Evolutionary conservation across 2,113 vertebrate genomes (phyloP), one percentile per base, ranked within the genome.

Genomic region (Gorilla gorilla): DNA sequence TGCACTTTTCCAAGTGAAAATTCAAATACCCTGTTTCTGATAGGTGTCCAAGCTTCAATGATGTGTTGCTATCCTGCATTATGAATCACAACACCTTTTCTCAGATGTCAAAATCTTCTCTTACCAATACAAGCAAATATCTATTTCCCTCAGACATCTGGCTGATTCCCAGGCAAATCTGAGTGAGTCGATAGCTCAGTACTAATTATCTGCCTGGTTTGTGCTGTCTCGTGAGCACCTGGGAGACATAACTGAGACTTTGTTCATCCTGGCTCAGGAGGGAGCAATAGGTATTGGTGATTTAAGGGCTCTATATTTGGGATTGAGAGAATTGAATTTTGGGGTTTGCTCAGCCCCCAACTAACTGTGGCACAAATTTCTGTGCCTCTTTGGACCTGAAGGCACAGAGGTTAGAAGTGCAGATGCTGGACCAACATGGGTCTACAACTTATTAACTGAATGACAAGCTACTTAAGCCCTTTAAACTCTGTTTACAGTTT

Each of bases 171-270:
- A 66, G 16, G 30, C 23, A 43, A 43, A 30, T 20, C 2, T 4
- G 84, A 93, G 48, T 45, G 8, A 73, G 43, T 55, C 25, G 23
- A n/a, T 27, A 85, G 9, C 40, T 83, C 12, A 5, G 7, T 76
- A 11, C 14, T 90, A 70, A 38, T 85, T 84, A 66, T 85, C 25
- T 86, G 27, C 20, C 64, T n/a, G 1, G 50, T 12, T 38, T 57
- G 17, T 52, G 0, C 52, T 50, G 6, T 50, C 8, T 11, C 4
- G 4, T 48, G 45, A 43, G 18, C 1, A 1, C 11, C n/a, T 16
- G 82, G 18, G 27, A 73, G 76, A 61, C 38, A 25, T 30, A 40
- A 48, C 25, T 50, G 80, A 81, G 22, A 70, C 2, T 35, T 57
- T 55, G 23, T 55, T 90, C 48, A 32, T 88, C 32, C 3, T 4